A percentile compares a stretch with the other conserved stretches of the same genome.
phyloP scores from a whole-genome alignment of 2,888 invertebrate genomes.

The Creontiades dilutus region DNA sequence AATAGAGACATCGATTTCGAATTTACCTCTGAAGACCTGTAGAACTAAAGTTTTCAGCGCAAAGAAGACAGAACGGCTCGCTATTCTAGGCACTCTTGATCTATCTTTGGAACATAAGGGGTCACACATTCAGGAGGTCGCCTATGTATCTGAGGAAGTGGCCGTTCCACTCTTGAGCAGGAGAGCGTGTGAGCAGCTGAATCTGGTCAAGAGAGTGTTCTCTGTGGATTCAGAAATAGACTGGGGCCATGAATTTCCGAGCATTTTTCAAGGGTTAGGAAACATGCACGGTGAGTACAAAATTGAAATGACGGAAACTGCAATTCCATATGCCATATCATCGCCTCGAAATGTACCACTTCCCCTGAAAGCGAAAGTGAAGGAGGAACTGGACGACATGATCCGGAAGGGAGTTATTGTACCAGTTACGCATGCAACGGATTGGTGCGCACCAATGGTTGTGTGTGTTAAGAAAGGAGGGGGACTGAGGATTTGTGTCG shows the following conservation, averaged over 20 bases:
- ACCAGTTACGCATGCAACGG: too few species aligned
- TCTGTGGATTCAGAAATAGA: not conserved
- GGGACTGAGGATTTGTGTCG: too few species aligned
- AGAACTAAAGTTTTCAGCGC: not conserved
- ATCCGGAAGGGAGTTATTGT: too few species aligned
- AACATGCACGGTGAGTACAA: not conserved
- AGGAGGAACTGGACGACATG: too few species aligned
- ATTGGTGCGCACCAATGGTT: conserved; percentile 25
- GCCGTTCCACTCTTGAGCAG: not conserved
- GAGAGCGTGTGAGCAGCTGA: not conserved
- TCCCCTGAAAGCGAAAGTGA: not conserved
- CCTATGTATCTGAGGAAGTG: not conserved
- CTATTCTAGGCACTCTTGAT: not conserved
- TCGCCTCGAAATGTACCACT: too few species aligned
- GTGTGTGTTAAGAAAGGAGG: not conserved
- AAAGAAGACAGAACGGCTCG: not conserved
- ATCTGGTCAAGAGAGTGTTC: not conserved
- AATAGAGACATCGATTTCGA: not conserved
- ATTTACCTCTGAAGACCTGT: not conserved
- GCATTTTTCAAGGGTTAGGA: not conserved
- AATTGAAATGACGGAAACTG: too few species aligned
- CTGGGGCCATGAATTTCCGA: not conserved
- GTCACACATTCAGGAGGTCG: not conserved
- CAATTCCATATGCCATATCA: conserved; percentile 29
- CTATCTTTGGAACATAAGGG: not conserved